phyloP scores from a whole-genome alignment of 2,888 invertebrate species.

The Caenorhabditis parvicauda region DNA sequence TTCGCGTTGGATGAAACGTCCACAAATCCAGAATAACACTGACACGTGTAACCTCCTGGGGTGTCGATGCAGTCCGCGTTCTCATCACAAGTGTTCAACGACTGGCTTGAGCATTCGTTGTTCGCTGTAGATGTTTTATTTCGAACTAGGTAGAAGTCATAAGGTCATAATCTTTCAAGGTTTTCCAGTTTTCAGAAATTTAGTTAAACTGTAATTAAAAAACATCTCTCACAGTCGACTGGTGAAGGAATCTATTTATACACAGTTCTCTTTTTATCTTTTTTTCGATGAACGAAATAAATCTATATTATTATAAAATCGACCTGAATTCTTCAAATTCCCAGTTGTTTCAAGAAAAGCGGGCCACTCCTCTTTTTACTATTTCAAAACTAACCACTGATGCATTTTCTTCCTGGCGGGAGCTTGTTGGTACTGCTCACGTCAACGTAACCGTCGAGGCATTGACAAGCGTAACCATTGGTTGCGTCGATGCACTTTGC shows the following conservation, averaged over 20 bases:
- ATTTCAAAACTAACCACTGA: too few relatives aligned
- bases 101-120: conserved; percentile 44
- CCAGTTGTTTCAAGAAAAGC: too few relatives aligned
- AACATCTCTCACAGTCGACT: too few relatives aligned
- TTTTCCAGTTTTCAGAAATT: not conserved
- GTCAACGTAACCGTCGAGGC: conserved; percentile 56
- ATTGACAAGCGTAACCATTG: conserved; percentile 57
- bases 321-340: not conserved
- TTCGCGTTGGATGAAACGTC: conserved; percentile 59
- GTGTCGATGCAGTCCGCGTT: conserved; percentile 51
- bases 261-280: too few relatives aligned
- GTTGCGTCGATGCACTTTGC: conserved; percentile 61
- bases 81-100: conserved; percentile 47
- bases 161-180: not conserved
- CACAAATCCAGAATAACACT: conserved; percentile 56
- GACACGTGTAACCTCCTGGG: conserved; percentile 50
- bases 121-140: conserved; percentile 21
- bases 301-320: too few relatives aligned
- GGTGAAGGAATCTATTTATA: too few relatives aligned
- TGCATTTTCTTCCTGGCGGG: conserved; percentile 58
- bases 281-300: too few relatives aligned
- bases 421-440: conserved; percentile 54
- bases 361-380: too few relatives aligned
- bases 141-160: too few relatives aligned
- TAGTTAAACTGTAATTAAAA: not conserved